phyloP scores from a whole-genome alignment of 2,797 vertebrate genomes.

The Streptopelia turtur region DNA sequence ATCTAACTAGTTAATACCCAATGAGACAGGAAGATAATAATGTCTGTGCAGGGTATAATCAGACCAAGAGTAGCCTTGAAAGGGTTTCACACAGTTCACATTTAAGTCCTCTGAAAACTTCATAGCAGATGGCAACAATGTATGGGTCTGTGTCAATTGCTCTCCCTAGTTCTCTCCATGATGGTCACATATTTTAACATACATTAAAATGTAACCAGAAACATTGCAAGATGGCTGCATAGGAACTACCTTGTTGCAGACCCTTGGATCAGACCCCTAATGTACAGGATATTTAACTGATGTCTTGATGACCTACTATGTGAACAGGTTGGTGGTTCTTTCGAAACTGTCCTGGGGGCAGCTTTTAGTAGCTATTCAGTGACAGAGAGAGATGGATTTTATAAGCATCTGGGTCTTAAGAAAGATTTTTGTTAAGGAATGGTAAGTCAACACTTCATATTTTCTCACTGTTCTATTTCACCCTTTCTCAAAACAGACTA shows the following conservation, averaged over 20 bases:
- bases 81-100: not conserved
- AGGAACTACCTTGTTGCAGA: not conserved
- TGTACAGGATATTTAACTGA: not conserved
- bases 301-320: not conserved
- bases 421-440: not conserved
- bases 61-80: not conserved
- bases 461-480: not conserved
- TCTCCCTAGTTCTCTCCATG: not conserved
- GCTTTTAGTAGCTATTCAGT: not conserved
- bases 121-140: not conserved
- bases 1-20: not conserved
- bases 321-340: not conserved
- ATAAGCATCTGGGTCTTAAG: not conserved
- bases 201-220: not conserved
- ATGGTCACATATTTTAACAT: not conserved
- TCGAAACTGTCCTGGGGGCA: not conserved
- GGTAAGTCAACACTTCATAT: not conserved
- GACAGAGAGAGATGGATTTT: not conserved
- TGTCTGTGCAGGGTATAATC: not conserved
- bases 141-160: not conserved
- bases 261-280: not conserved
- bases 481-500: slow-evolving; percentile 29
- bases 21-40: not conserved
- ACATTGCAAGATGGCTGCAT: not conserved
- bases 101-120: not conserved